phyloP scores from a whole-genome alignment of 2,797 vertebrate genomes.

The Sylvia borin region DNA sequence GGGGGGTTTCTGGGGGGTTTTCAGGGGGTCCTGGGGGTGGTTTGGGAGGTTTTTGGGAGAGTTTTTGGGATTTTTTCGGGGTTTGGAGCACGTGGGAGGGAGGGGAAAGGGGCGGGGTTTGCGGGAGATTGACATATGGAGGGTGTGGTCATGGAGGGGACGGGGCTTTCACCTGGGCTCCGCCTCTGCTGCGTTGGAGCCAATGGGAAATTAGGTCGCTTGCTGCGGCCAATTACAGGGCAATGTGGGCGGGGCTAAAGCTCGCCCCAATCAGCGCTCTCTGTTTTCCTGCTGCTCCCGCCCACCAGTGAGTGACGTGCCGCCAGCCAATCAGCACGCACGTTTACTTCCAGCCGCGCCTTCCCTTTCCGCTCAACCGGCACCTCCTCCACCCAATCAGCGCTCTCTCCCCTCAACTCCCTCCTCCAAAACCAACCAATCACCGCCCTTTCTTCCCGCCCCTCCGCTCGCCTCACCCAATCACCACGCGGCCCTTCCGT shows the following conservation, averaged over 20 bases:
- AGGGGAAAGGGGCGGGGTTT: not conserved
- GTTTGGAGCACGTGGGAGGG: not conserved
- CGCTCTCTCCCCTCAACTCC: accelerated
- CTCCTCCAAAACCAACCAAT: not conserved
- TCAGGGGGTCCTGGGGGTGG: too few species aligned
- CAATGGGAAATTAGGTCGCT: not conserved
- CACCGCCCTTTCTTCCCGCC: accelerated
- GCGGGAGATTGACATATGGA: not conserved
- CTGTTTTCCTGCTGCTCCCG: accelerated
- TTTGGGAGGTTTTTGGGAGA: too few species aligned
- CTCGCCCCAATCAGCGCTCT: accelerated
- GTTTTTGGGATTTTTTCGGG: too few species aligned
- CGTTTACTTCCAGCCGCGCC: accelerated
- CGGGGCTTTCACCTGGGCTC: accelerated
- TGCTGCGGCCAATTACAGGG: not conserved
- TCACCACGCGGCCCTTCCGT: not conserved
- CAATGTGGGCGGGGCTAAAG: accelerated
- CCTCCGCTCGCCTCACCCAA: not conserved
- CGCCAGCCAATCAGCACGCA: not conserved
- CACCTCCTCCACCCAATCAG: not conserved
- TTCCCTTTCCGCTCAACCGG: not conserved
- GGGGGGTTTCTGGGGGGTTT: too few species aligned
- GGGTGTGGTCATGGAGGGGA: not conserved
- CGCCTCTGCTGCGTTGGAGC: accelerated
- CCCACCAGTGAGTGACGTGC: not conserved